phyloP scores from a whole-genome alignment of 2,113 vertebrate species.

The Equus przewalskii region DNA sequence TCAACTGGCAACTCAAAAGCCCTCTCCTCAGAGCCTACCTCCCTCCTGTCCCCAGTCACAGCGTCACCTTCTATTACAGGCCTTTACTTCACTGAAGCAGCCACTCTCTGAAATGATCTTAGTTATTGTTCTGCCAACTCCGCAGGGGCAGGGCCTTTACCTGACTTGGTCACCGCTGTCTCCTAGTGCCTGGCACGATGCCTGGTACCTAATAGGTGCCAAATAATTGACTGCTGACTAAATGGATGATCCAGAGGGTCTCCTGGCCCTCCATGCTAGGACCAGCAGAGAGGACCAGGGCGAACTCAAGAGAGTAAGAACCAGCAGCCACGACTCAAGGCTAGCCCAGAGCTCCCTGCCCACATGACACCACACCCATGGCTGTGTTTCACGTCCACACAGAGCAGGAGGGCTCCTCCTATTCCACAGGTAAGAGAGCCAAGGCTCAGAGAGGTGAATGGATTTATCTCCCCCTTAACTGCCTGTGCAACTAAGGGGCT shows the following conservation, averaged over 20 bases:
- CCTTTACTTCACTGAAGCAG: background rate
- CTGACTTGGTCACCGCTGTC: background rate
- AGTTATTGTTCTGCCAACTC: too few relatives aligned
- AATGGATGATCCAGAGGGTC: background rate
- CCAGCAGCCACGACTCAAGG: background rate
- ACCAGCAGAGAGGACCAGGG: background rate
- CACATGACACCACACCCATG: rapidly evolving
- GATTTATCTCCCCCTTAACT: background rate
- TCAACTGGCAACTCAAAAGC: background rate
- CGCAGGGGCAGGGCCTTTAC: rapidly evolving
- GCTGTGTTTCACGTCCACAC: background rate
- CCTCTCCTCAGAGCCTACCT: background rate
- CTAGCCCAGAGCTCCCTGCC: background rate
- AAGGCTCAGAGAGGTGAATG: background rate
- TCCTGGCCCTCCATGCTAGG: background rate
- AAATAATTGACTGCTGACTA: rapidly evolving
- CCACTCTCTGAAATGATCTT: background rate
- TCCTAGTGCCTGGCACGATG: background rate
- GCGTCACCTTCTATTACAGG: rapidly evolving
- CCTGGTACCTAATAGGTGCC: background rate
- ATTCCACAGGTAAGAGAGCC: background rate
- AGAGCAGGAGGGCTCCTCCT: background rate
- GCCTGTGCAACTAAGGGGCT: rapidly evolving
- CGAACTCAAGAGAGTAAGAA: background rate
- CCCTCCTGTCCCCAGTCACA: background rate